Percentiles rank a stretch among this genome's conserved stretches.
These are phyloP conservation scores for Mesaphorura yosii DNA, from an alignment of 1,140 invertebrate species.

Conservation along the genomic window DNA sequence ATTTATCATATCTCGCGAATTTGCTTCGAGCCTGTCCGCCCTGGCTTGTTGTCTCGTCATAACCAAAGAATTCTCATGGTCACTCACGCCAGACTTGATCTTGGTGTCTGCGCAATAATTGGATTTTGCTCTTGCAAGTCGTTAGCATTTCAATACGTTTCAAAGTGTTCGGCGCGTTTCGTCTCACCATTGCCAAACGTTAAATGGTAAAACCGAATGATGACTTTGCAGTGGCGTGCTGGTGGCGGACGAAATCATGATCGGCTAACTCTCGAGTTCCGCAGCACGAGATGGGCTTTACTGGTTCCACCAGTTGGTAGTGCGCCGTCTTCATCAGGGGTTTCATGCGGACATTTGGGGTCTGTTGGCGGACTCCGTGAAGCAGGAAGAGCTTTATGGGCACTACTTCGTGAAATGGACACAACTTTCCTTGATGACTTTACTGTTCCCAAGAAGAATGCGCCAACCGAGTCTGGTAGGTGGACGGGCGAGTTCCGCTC, in stretches of 20 bases:
- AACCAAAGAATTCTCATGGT: no score
- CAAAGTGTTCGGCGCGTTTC: no score
- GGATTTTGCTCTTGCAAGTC: no score
- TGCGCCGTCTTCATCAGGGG: slow-evolving; percentile 15
- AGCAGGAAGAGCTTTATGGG: slow-evolving; percentile 41
- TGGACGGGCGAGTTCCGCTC: no score
- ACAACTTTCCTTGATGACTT: slow-evolving; percentile 41
- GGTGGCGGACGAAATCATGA: slow-evolving; percentile 52
- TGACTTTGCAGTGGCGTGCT: slow-evolving; percentile 45
- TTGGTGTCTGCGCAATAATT: no score
- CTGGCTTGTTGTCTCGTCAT: no score
- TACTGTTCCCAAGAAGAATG: slow-evolving; percentile 34
- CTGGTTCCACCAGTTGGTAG: slow-evolving; percentile 34
- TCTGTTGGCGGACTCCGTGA: slow-evolving; percentile 40
- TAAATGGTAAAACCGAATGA: no score
- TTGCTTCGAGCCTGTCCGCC: no score
- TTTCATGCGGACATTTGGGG: slow-evolving; percentile 31
- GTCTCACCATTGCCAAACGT: no score
- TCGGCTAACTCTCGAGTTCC: slow-evolving; percentile 52
- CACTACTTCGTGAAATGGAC: slow-evolving; percentile 42
- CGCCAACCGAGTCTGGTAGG: slow-evolving; percentile 13
- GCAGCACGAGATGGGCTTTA: slow-evolving; percentile 48
- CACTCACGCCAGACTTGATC: no score
- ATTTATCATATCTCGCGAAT: no score
- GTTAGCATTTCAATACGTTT: no score